Evolutionary conservation across 2,113 vertebrate species (phyloP), one percentile per base, ranked within the genome.

Genomic region (Genyomyrus donnyi): DNA sequence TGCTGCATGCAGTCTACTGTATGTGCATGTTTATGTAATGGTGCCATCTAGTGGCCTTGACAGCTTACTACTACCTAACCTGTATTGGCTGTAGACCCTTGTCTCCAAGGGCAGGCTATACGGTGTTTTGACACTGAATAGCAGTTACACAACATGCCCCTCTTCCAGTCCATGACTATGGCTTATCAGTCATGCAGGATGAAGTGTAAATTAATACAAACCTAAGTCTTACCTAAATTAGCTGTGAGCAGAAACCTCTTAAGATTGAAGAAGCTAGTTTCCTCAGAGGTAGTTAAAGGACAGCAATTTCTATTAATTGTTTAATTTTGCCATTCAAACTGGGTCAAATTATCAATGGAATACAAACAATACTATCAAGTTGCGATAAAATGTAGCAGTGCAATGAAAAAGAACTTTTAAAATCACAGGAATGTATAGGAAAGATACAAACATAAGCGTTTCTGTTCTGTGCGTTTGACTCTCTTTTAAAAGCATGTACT

Each of bases 41-140:
- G 39, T 31, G 24, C 92, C 90, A 91, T 90, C 91, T 90, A 87
- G 91, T 92, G 92, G 91, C 56, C 31, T 83, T 10, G 24, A 48
- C 10, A 24, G 24, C 56, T 50, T 24, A 48, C 46, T 50, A 56
- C 87, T 2, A 9, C 15, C 1, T 10, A n/a, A 31, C 10, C n/a
- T 66, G n/a, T 45, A 6, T 39, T 35, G 19, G 35, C 35, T 39
- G 11, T 17, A 58, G 19, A 5, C 58, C 42, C 48, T 19, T n/a
- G 42, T 0, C 21, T 39, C 31, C 39, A 85, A 42, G 56, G 48
- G 15, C 21, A 7, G 27, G 35, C 83, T 89, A 39, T 80, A 7
- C 1, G 27, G 6, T 31, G 62, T 42, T 56, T 53, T 87, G n/a
- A 35, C 49, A 87, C 48, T 35, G 5, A 31, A 35, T 15, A 35